Evolutionary conservation across 2,797 vertebrate species (phyloP), one percentile per base, ranked within the genome.

Genomic region (Hydrophis major): DNA sequence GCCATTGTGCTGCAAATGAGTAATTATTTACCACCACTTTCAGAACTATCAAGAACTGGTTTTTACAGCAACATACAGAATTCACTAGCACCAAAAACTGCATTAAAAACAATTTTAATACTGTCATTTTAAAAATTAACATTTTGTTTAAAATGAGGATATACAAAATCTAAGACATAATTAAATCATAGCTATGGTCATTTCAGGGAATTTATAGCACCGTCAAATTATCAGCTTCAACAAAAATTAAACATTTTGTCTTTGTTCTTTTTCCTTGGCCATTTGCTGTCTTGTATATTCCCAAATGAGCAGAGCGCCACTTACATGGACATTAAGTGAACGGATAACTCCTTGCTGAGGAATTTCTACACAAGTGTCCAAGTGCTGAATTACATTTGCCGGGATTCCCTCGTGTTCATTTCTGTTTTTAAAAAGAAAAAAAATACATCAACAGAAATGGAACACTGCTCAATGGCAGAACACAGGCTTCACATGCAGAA

Each of bases 351-450:
- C 99, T 94, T 98, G 98, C 91, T 99, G 99, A 55, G 99, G 99
- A 92, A 99, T 99, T 97, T 99, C 99, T 96, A 99, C 99, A 20
- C 99, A 99, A 4, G 99, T 98, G 0, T 99, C 99, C 95, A 99
- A 93, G 87, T 99, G 98, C 92, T 99, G 99, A 91, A 99, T 98
- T 88, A 99, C 96, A 95, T 98, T 98, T 89, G 98, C 99, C 27
- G 99, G 99, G 93, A 99, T 99, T 4, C 99, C 99, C 95, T 99
- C 99, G 0, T 98, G 98, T 93, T 99, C 99, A 0, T 99, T 99
- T 88, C 99, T 98, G 95, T 66, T 6, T 57, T 93, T 90, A 92
- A 93, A 93, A 69, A 95, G 94, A 27, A 91, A 4, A 22, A 56
- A 1, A 25, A 78, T 1, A 86, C 11, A 27, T 93, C 59, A 89